Evolutionary conservation across 2,797 vertebrate species (phyloP).

Genomic region (Meriones psammophilus): DNA sequence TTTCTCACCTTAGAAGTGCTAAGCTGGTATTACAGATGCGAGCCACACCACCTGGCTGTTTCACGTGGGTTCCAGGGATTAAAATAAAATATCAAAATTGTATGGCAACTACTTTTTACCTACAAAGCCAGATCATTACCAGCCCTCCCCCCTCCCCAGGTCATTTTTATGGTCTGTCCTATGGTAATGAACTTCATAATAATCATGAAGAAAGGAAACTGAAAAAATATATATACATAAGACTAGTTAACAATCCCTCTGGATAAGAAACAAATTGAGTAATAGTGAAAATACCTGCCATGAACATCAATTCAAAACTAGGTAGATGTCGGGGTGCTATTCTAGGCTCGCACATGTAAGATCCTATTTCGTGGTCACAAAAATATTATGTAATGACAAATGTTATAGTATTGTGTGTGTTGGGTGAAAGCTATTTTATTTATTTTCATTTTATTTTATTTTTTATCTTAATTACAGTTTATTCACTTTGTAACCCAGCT

Average conservation of each 20-base stretch:
- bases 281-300: background rate
- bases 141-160: too few species aligned
- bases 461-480: too few species aligned
- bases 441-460: background rate
- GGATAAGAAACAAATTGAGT: background rate
- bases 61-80: background rate
- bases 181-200: background rate
- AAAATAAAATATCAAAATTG: background rate
- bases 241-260: background rate
- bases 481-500: too few species aligned
- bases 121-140: background rate
- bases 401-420: background rate
- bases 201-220: background rate
- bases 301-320: background rate
- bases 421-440: too few species aligned
- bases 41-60: background rate
- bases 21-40: background rate
- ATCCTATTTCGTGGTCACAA: constrained; percentile 1
- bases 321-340: background rate
- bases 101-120: background rate
- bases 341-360: background rate
- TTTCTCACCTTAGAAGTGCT: background rate
- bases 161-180: background rate
- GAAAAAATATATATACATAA: background rate
- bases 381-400: background rate